Percentiles rank a stretch among this genome's conserved stretches.
phyloP scores from a whole-genome alignment of 2,888 invertebrate genomes.

The Lasioglossum calceatum region DNA sequence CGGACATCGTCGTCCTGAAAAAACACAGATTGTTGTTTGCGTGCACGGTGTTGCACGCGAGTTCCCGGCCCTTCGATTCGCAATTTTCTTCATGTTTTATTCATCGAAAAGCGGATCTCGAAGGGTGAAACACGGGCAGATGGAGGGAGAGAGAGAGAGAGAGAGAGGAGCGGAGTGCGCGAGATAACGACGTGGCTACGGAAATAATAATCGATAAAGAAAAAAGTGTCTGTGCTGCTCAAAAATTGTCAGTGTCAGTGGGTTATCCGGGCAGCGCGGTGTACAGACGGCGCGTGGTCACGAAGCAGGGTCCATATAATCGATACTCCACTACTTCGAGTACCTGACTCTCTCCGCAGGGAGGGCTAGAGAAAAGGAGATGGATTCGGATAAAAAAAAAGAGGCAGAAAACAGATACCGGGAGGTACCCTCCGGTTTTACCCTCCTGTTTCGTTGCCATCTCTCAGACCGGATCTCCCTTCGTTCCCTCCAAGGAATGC shows the following conservation, averaged over 20 bases:
- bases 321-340: constrained; percentile 73
- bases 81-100: not conserved
- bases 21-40: not conserved
- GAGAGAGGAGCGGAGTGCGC: not conserved
- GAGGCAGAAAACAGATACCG: constrained; percentile 33
- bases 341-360: constrained; percentile 59
- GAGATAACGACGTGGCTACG: not conserved
- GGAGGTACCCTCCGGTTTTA: constrained; percentile 26
- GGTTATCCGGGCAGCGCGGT: constrained; percentile 71
- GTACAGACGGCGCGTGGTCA: constrained; percentile 62
- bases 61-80: not conserved
- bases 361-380: constrained; percentile 58
- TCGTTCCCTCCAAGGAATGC: constrained; percentile 39
- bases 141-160: not conserved
- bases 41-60: not conserved
- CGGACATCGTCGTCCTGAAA: not conserved
- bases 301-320: constrained; percentile 72
- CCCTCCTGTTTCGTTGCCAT: constrained; percentile 17
- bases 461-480: not conserved
- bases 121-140: not conserved
- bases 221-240: constrained; percentile 37
- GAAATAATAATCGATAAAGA: constrained; percentile 41
- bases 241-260: constrained; percentile 70
- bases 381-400: constrained; percentile 55
- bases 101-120: not conserved